Percentiles rank a stretch among this genome's conserved stretches.
These are phyloP conservation scores for Drosophila fuyamai DNA, from an alignment of 1,140 invertebrate species.

Conservation along the genomic window DNA sequence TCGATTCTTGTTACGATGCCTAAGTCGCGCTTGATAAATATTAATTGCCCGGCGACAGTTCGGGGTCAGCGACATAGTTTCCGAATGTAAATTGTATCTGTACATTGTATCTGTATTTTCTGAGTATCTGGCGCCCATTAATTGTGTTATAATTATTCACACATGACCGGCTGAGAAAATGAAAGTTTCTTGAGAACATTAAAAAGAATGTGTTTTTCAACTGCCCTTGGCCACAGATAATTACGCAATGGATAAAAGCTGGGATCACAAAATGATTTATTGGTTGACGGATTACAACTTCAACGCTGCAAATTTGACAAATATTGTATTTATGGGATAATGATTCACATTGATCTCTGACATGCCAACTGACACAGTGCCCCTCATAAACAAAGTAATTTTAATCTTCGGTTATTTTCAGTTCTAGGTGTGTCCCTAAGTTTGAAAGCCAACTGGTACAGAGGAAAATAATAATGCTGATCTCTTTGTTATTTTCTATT, in stretches of 20 bases:
- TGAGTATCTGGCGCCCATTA: constrained; percentile 51
- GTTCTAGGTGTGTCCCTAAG: constrained; percentile 36
- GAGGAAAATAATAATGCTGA: not conserved
- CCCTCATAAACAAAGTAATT: constrained; percentile 37
- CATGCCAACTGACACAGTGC: constrained; percentile 44
- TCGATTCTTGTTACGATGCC: constrained; percentile 34
- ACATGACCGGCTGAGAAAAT: constrained; percentile 27
- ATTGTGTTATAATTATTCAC: constrained; percentile 64
- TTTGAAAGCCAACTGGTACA: constrained; percentile 13
- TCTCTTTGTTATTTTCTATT: no score
- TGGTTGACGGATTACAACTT: constrained; percentile 16
- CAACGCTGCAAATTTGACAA: constrained; percentile 40
- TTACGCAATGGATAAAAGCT: constrained; percentile 43
- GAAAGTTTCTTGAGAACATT: constrained; percentile 33
- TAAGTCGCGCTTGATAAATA: constrained; percentile 68
- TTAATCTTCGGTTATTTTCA: constrained; percentile 21
- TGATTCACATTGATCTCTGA: constrained; percentile 62
- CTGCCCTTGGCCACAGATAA: constrained; percentile 51
- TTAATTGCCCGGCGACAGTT: constrained; percentile 72
- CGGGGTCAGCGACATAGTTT: constrained; percentile 65
- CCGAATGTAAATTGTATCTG: constrained; percentile 38
- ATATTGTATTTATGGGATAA: constrained; percentile 60
- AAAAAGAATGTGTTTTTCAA: constrained; percentile 42
- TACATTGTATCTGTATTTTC: constrained; percentile 16
- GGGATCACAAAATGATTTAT: constrained; percentile 64